Evolutionary conservation across 2,113 vertebrate species (phyloP), one percentile per base, ranked within the genome.

Genomic region (Numida meleagris): DNA sequence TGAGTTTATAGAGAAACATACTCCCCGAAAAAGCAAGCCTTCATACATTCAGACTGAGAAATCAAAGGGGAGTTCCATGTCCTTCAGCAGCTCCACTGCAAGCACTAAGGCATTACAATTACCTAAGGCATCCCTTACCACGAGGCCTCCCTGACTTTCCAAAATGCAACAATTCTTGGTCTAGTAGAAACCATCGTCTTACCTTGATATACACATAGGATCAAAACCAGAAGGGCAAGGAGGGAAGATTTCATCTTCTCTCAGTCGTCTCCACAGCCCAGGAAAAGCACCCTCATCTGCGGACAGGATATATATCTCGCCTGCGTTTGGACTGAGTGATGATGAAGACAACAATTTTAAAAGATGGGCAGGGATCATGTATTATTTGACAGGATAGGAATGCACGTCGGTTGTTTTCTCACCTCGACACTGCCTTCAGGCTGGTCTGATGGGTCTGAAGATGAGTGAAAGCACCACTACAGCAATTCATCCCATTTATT

Each of bases 401-500:
- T 95, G 96, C 77, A 63, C 0, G 27, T 75, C 92, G 92, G 90
- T 68, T 93, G 73, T 72, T 50, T 78, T 86, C 86, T 96, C 65
- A 94, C 94, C 92, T 75, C 24, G 0, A 61, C 36, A 8, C 86
- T 55, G 90, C 96, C 96, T 65, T 90, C 86, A 61, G 95, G 95
- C 92, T 86, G 65, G 50, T 55, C 91, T 78, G 91, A 43, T 1
- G 36, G 66, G 50, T 82, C 78, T 31, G 1, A 78, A 89, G 88
- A 90, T 7, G 80, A 96, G 96, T 96, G 96, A 96, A 96, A 96
- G 96, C 88, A 68, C 73, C 88, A 68, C 73, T 50, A 43, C 46
- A 65, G 76, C 80, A 83, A 94, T 92, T 83, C 88, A 78, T 67
- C 27, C 61, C 88, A 14, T 86, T 51, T 74, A 40, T 81, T 75